phyloP scores from a whole-genome alignment of 2,888 invertebrate genomes.

The Perizoma affinitatum region DNA sequence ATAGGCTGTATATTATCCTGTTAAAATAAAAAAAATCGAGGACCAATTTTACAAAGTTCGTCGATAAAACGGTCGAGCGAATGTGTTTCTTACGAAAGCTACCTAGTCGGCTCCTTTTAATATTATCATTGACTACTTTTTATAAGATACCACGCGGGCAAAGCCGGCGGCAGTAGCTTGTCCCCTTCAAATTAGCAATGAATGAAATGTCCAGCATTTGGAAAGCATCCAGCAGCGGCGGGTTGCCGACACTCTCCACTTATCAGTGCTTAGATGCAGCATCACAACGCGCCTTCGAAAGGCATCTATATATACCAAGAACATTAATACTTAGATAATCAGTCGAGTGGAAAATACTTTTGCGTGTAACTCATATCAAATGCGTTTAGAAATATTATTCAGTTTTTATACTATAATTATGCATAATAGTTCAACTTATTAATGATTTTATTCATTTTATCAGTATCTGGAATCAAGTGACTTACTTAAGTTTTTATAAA shows the following conservation, averaged over 20 bases:
- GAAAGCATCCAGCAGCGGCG: conserved; percentile 1
- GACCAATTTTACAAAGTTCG: no score
- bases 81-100: no score
- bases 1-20: no score
- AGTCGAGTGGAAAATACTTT: conserved; percentile 7
- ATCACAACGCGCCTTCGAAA: background rate
- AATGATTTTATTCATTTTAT: conserved; percentile 17
- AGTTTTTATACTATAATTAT: conserved; percentile 12
- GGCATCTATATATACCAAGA: background rate
- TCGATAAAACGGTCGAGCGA: no score
- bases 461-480: conserved; percentile 4
- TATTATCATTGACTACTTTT: no score
- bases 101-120: no score
- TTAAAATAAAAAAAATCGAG: no score
- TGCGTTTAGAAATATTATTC: conserved; percentile 25
- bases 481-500: conserved; percentile 6
- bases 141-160: no score
- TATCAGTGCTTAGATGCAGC: no score
- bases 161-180: no score
- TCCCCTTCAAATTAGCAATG: conserved; percentile 8
- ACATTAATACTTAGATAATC: conserved; percentile 1
- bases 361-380: conserved; percentile 21
- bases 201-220: conserved; percentile 9
- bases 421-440: conserved; percentile 8
- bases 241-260: background rate